Conservation (phyloP, 2,797 vertebrate species). For the Neomorphus geoffroyi region DNA sequence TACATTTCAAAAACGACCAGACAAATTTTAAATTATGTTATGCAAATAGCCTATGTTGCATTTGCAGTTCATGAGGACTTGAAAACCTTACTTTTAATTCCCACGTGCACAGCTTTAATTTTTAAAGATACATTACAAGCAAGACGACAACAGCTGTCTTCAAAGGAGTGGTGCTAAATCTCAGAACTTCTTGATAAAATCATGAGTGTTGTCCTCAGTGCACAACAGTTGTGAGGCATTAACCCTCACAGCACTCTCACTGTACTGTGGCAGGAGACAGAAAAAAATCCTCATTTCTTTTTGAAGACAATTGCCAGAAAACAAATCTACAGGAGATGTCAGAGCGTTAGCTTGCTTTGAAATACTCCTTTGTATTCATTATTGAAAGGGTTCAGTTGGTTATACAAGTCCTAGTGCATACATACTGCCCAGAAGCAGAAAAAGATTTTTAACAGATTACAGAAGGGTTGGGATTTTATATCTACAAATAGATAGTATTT, state of each 20-base stretch:
- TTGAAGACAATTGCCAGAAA: not conserved
- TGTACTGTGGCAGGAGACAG: not conserved
- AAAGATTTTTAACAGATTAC: not conserved
- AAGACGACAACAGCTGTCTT: not conserved
- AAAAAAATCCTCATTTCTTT: not conserved
- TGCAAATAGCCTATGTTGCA: not conserved
- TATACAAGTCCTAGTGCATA: not conserved
- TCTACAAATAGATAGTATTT: not conserved
- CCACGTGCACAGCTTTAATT: not conserved
- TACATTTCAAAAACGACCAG: not conserved
- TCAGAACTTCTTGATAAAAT: not conserved
- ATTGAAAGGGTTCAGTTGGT: not conserved
- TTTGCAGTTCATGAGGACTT: not conserved
- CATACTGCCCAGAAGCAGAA: not conserved
- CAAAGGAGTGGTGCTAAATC: not conserved
- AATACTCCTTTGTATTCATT: not conserved
- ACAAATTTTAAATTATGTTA: not conserved
- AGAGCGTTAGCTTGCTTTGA: not conserved
- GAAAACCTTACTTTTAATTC: not conserved
- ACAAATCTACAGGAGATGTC: not conserved
- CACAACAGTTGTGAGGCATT: not conserved
- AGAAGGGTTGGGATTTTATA: accelerated
- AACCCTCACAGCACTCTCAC: not conserved
- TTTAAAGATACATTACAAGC: not conserved
- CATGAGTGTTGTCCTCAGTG: not conserved